Conservation (phyloP, 2,888 invertebrate genomes). For the Phengaris alcon region DNA sequence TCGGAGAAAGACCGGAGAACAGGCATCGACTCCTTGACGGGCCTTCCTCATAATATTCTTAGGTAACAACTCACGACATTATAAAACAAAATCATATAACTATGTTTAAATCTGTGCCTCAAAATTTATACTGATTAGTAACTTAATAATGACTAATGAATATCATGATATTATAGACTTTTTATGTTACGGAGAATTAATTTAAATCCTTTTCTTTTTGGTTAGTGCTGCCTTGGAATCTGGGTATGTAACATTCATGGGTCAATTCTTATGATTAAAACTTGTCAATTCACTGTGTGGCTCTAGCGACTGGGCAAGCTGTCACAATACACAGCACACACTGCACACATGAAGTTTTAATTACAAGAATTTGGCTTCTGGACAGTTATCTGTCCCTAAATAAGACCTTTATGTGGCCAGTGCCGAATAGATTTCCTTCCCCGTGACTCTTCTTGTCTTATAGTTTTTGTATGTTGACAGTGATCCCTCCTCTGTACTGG, state of each 20-base stretch:
- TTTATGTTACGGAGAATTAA: too few relatives aligned
- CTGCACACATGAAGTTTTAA: too few relatives aligned
- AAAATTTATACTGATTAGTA: too few relatives aligned
- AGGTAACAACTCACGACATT: conserved; percentile 50
- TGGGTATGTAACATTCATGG: conserved; percentile 75
- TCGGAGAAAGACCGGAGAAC: conserved; percentile 70
- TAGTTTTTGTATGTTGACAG: conserved; percentile 58
- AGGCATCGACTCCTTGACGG: conserved; percentile 70
- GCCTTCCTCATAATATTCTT: conserved; percentile 72
- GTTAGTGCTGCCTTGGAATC: conserved; percentile 85
- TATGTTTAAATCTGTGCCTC: too few relatives aligned
- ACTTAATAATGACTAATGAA: too few relatives aligned
- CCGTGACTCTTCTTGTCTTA: background rate
- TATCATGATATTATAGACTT: too few relatives aligned
- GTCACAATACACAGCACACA: too few relatives aligned
- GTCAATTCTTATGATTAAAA: too few relatives aligned
- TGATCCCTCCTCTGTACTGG: conserved; percentile 90
- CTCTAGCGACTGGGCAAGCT: too few relatives aligned
- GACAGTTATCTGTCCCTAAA: too few relatives aligned
- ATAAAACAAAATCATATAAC: background rate
- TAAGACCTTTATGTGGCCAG: background rate
- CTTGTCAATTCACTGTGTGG: too few relatives aligned
- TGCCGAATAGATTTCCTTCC: conserved; percentile 21
- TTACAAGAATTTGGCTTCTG: too few relatives aligned
- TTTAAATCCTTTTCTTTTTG: conserved; percentile 45